Evolutionary conservation across 2,113 vertebrate species (phyloP).

Genomic region (Thymallus thymallus): DNA sequence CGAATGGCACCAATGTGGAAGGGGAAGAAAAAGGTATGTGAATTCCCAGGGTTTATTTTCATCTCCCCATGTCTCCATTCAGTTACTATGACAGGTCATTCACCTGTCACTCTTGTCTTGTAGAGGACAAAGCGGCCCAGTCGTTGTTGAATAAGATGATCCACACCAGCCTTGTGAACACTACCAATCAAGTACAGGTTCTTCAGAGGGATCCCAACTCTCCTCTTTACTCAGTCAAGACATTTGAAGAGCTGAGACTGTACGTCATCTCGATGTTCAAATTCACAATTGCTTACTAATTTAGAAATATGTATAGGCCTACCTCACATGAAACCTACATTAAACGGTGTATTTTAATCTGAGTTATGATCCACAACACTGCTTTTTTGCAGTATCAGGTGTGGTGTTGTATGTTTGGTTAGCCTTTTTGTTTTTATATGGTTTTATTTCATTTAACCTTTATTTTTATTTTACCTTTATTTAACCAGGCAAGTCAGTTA

Average conservation of each 20-base stretch:
- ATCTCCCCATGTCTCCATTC: not conserved
- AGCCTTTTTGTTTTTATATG: no score
- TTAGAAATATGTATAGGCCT: no score
- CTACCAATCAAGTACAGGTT: slow-evolving; percentile 91
- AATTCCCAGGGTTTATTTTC: slow-evolving; percentile 1
- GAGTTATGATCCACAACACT: not conserved
- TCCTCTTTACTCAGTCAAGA: slow-evolving; percentile 91
- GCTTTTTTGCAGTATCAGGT: not conserved
- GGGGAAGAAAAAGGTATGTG: slow-evolving; percentile 72
- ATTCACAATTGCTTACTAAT: not conserved
- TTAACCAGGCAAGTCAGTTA: no score
- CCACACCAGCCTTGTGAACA: slow-evolving; percentile 84
- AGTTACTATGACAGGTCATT: not conserved
- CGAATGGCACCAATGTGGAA: slow-evolving; percentile 58
- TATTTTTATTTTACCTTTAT: no score
- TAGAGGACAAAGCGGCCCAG: slow-evolving; percentile 86
- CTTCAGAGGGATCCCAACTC: slow-evolving; percentile 91
- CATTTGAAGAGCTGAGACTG: slow-evolving; percentile 91
- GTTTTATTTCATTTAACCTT: no score
- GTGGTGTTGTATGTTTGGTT: not conserved
- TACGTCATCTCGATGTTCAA: slow-evolving; percentile 67
- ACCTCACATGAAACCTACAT: no score
- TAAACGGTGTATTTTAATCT: not conserved
- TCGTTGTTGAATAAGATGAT: slow-evolving; percentile 93
- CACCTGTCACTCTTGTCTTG: not conserved